phyloP scores from a whole-genome alignment of 53 echinoderm and acorn worm species.

The Astropecten irregularis region DNA sequence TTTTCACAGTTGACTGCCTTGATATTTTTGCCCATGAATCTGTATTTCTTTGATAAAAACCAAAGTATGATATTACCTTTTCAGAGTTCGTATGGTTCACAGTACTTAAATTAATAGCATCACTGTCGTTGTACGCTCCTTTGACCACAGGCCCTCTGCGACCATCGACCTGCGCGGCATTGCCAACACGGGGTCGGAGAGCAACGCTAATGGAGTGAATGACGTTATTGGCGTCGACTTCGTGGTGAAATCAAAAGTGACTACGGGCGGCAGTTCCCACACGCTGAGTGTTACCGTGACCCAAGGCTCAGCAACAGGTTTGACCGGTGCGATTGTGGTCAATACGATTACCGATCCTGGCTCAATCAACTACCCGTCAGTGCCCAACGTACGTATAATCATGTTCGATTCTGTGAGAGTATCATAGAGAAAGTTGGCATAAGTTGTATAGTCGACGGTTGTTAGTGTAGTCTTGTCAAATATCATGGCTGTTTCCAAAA shows the following conservation, averaged over 20 bases:
- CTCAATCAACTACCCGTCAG: slow-evolving; percentile 11
- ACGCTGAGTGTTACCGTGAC: background rate
- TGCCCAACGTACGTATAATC: slow-evolving; percentile 12
- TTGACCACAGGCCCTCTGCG: background rate
- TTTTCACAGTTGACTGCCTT: too few relatives aligned
- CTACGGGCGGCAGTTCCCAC: background rate
- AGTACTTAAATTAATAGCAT: too few relatives aligned
- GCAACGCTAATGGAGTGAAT: background rate
- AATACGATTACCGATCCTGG: background rate
- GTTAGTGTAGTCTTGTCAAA: too few relatives aligned
- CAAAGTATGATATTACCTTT: too few relatives aligned
- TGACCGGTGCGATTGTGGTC: background rate
- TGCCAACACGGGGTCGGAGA: slow-evolving; percentile 1
- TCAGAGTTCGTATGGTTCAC: too few relatives aligned
- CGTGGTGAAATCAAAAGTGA: background rate
- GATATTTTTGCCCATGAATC: too few relatives aligned
- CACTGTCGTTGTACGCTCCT: too few relatives aligned
- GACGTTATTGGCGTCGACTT: slow-evolving; percentile 47
- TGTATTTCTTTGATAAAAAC: too few relatives aligned
- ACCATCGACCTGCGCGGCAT: slow-evolving; percentile 17
- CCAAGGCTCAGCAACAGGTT: background rate
- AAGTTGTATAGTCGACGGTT: too few relatives aligned
- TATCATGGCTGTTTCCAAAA: too few relatives aligned
- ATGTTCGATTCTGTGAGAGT: too few relatives aligned
- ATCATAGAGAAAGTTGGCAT: too few relatives aligned